These are phyloP conservation scores for Apis dorsata DNA, from an alignment of 1,140 invertebrate genomes.

Conservation along the genomic window DNA sequence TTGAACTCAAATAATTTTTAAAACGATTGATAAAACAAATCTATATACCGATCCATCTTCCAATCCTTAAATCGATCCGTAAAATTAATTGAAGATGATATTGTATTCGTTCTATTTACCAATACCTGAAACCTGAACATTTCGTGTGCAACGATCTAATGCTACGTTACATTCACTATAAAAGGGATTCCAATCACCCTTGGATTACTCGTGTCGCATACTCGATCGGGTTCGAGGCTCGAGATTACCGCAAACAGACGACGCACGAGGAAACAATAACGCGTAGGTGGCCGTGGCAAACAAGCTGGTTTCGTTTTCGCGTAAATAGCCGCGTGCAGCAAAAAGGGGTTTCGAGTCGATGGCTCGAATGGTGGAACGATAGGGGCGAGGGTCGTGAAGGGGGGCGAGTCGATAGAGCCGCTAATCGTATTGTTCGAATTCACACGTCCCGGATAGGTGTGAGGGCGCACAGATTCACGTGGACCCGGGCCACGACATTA, in stretches of 20 bases:
- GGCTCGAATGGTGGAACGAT: neutral
- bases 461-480: conserved; percentile 20
- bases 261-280: neutral
- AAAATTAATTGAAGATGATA: too few species aligned
- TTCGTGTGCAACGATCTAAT: too few species aligned
- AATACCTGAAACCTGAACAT: too few species aligned
- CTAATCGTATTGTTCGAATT: conserved; percentile 65
- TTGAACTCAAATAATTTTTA: too few species aligned
- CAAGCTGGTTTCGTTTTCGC: neutral
- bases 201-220: neutral
- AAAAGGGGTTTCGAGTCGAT: conserved; percentile 3
- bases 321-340: conserved; percentile 1
- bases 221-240: neutral
- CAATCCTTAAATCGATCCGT: too few species aligned
- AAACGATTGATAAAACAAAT: too few species aligned
- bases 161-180: too few species aligned
- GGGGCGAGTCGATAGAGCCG: conserved; percentile 13
- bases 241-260: neutral
- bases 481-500: conserved; percentile 43
- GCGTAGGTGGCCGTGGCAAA: neutral
- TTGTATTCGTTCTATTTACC: too few species aligned
- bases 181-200: too few species aligned
- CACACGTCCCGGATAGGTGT: conserved; percentile 40
- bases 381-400: neutral
- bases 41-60: too few species aligned